Base-by-base conservation (phyloP, 1,140 invertebrate species). In the Aplysia californica region DNA sequence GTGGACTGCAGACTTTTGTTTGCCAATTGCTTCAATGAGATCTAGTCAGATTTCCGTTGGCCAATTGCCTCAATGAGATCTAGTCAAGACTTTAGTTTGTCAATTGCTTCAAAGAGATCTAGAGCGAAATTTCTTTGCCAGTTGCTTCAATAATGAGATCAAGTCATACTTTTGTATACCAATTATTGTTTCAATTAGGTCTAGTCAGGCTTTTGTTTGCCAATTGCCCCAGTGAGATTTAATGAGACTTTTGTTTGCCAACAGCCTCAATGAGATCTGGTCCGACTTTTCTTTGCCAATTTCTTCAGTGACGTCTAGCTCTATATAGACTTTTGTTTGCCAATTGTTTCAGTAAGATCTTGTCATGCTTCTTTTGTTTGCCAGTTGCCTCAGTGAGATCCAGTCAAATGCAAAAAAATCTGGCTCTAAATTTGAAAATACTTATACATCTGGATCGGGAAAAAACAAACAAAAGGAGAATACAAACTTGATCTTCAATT, bases 11-110 rank as follows among this genome's bases (percentile, higher is more conserved):
- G 44, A 31, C 29, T 70, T 26, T 39, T 70, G 18, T 70, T 70
- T 56, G 68, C 68, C n/a, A 70, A 26, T 56, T 70, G 68, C 21
- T 70, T 70, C n/a, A 70, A 44, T 38, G 68, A 70, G 26, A 56
- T 70, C 36, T 70, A 70, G 26, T 21, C 10, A 50, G n/a, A n/a
- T n/a, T 10, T 50, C 10, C 44, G 10, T 50, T n/a, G n/a, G n/a
- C n/a, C n/a, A n/a, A n/a, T n/a, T n/a, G n/a, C n/a, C n/a, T n/a
- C n/a, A 50, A 50, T 15, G n/a, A 50, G n/a, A 15, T 50, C 44
- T 50, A 50, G n/a, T 15, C 10, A 50, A 50, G n/a, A n/a, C 10
- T n/a, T 15, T 15, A 50, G 44, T 50, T 10, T 50, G 44, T n/a
- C n/a, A n/a, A n/a, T 50, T 10, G n/a, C n/a, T 50, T 15, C n/a